Percentiles rank a stretch among this genome's conserved stretches.
phyloP scores from a whole-genome alignment of 2,888 invertebrate species.

The Lasioglossum malachurum region DNA sequence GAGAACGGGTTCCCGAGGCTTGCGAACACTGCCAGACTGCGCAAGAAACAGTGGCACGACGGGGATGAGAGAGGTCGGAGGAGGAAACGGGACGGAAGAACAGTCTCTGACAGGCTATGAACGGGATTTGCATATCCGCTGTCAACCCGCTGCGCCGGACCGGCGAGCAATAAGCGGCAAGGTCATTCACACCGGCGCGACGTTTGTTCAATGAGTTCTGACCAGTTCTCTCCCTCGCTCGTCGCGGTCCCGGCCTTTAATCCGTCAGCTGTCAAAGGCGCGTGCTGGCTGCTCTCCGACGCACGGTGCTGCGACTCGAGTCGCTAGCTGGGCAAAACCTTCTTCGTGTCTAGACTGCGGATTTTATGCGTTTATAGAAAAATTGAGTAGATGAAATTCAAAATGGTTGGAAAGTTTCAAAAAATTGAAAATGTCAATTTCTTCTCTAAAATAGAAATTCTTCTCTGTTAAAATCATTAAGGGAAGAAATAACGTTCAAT shows the following conservation, averaged over 20 bases:
- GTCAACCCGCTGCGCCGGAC: conserved; percentile 71
- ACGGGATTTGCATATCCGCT: conserved; percentile 80
- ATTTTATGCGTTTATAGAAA: too few relatives aligned
- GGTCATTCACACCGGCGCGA: conserved; percentile 68
- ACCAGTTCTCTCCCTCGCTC: conserved; percentile 21
- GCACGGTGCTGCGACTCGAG: too few relatives aligned
- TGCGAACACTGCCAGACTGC: conserved; percentile 22
- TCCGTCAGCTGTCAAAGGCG: conserved; percentile 52
- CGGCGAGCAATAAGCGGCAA: conserved; percentile 69
- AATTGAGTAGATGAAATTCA: too few relatives aligned
- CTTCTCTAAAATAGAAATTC: too few relatives aligned
- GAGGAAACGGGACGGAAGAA: conserved; percentile 41
- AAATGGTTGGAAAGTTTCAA: too few relatives aligned
- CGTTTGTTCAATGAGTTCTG: conserved; percentile 64
- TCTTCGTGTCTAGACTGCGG: too few relatives aligned
- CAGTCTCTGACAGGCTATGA: conserved; percentile 57
- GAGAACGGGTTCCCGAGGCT: conserved; percentile 72
- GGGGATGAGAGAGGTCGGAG: conserved; percentile 6
- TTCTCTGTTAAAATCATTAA: too few relatives aligned
- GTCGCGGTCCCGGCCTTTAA: conserved; percentile 37
- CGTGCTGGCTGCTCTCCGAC: conserved; percentile 14
- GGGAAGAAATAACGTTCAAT: too few relatives aligned
- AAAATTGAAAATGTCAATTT: too few relatives aligned
- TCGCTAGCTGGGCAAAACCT: too few relatives aligned
- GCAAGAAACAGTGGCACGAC: conserved; percentile 34